Percentiles rank a stretch among this genome's conserved stretches.
Conservation (phyloP, 2,888 invertebrate genomes). For the Acronicta aceris region DNA sequence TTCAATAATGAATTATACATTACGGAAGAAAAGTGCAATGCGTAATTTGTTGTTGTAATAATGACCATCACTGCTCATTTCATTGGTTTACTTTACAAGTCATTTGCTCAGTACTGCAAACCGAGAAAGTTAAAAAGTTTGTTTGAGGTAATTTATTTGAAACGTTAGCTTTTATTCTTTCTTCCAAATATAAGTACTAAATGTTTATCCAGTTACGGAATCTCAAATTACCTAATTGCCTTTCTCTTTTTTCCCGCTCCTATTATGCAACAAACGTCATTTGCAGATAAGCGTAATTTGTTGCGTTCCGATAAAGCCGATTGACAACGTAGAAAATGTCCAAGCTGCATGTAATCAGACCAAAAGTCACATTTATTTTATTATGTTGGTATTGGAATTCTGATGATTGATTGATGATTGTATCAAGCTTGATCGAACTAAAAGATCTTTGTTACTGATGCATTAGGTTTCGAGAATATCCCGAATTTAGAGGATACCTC, state of each 20-base stretch:
- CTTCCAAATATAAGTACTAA: constrained; percentile 46
- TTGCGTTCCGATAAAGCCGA: constrained; percentile 49
- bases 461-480: constrained; percentile 1
- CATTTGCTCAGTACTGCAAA: constrained; percentile 28
- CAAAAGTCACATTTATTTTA: constrained; percentile 12
- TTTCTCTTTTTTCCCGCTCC: constrained; percentile 55
- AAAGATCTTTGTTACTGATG: background rate
- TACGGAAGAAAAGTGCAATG: no score
- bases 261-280: constrained; percentile 54
- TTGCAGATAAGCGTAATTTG: constrained; percentile 50
- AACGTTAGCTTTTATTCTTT: constrained; percentile 35
- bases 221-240: constrained; percentile 52
- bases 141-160: constrained; percentile 42
- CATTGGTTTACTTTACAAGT: constrained; percentile 23
- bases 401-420: background rate
- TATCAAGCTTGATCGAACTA: background rate
- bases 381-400: background rate
- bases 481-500: no score
- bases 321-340: constrained; percentile 52
- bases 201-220: constrained; percentile 46
- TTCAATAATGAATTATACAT: no score
- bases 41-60: no score
- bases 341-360: constrained; percentile 18
- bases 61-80: no score
- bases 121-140: constrained; percentile 40